A percentile compares a stretch with the other conserved stretches of the same genome.
phyloP scores from a whole-genome alignment of 2,888 invertebrate genomes.

The Drosophila cognata region DNA sequence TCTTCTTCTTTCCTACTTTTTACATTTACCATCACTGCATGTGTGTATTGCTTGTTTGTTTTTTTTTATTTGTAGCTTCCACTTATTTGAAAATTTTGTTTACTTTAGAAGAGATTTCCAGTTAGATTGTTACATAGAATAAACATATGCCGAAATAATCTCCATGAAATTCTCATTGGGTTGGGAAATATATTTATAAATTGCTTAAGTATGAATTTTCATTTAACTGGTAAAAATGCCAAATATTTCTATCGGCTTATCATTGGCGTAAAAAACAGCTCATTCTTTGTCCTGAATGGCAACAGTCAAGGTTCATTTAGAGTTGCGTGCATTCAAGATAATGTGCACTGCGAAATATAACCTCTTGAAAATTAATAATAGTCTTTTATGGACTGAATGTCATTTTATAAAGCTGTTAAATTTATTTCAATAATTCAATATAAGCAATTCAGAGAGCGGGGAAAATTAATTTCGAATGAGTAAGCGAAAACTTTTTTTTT shows the following conservation, averaged over 20 bases:
- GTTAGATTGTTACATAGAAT: constrained; percentile 12
- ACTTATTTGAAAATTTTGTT: constrained; percentile 24
- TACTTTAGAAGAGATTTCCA: constrained; percentile 45
- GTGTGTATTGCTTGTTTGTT: constrained; percentile 40
- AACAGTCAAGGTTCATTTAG: constrained; percentile 53
- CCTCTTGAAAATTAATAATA: background rate
- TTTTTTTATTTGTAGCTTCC: constrained; percentile 8
- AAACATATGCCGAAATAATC: constrained; percentile 47
- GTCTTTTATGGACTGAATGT: background rate
- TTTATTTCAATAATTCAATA: background rate
- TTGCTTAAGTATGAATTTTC: background rate
- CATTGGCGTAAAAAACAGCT: background rate
- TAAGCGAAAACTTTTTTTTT: constrained; percentile 33
- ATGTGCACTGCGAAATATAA: constrained; percentile 27
- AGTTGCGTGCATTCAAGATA: constrained; percentile 37
- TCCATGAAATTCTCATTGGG: constrained; percentile 37
- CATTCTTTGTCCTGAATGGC: constrained; percentile 28
- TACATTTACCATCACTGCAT: constrained; percentile 15
- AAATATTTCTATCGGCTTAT: constrained; percentile 14
- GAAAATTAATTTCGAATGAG: constrained; percentile 36
- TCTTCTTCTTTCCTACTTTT: constrained; percentile 17
- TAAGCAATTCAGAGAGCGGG: background rate
- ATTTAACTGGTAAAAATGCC: constrained; percentile 23
- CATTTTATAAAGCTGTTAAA: background rate
- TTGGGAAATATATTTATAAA: background rate